Percentiles rank a stretch among this genome's conserved stretches.
Evolutionary conservation across 2,797 vertebrate species (phyloP).

Genomic region (Lepus oiostolus): DNA sequence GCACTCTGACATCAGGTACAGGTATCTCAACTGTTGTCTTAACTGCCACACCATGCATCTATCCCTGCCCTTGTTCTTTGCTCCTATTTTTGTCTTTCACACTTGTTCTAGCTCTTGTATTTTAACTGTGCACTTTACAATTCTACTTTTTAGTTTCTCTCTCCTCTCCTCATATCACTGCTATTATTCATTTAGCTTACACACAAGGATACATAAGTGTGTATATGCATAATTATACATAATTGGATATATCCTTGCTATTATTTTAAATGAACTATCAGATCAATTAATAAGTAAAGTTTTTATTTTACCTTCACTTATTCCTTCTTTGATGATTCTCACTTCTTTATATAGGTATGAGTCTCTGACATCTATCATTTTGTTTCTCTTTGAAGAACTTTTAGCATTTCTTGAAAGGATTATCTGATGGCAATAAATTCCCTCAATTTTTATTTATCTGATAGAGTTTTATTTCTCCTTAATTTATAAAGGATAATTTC

Average conservation of each 20-base stretch:
- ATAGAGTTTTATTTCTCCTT: not conserved
- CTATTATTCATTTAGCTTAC: not conserved
- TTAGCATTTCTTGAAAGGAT: not conserved
- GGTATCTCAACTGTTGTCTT: too few relatives aligned
- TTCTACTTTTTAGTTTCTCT: not conserved
- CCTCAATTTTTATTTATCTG: not conserved
- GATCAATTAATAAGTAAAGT: not conserved
- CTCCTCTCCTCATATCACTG: not conserved
- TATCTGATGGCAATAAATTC: not conserved
- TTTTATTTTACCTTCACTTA: not conserved
- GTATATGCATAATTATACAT: not conserved
- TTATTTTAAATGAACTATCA: not conserved
- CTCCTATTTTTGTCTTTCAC: too few relatives aligned
- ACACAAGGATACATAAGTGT: not conserved
- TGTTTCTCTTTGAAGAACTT: not conserved
- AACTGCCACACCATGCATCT: too few relatives aligned
- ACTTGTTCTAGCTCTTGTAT: too few relatives aligned
- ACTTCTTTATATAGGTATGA: not conserved
- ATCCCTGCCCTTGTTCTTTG: too few relatives aligned
- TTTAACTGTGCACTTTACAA: not conserved
- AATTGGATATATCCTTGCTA: not conserved
- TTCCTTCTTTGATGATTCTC: not conserved
- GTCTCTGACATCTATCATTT: not conserved
- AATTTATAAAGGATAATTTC: not conserved
- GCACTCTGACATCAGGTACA: too few relatives aligned